Base-by-base conservation (phyloP, 2,888 invertebrate species). In the Didymodactylos carnosus region DNA sequence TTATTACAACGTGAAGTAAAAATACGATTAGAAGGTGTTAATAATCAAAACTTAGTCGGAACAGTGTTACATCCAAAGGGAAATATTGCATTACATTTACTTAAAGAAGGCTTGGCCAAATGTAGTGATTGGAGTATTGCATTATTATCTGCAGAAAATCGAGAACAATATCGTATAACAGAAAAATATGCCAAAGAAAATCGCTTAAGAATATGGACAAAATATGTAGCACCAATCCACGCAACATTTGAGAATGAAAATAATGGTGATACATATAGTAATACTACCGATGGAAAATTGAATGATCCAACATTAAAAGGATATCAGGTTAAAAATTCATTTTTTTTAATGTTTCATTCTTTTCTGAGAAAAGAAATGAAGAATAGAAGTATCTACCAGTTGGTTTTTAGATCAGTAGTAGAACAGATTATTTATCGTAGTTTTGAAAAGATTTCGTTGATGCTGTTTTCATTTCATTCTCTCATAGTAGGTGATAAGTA, bases 61-160 rank as follows among this genome's bases (percentile, higher is more conserved):
- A 91, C 92, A 40, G 89, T 98, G 78, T 80, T 93, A 70, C 94
- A 94, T 84, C 95, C 95, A 86, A 86, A 86, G 79, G 88, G 88
- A 39, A 94, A 94, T 82, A 97, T 99, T 80, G 94, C 97, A 0
- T 97, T 95, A 82, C 87, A 90, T 39, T 85, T 99, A 76, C 83
- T 95, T 77, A 87, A 87, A 74, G 91, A 93, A 83, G 97, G 97
- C 23, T 91, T 92, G 80, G 97, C 94, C 0, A 89, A 89, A 81
- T 95, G 95, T 80, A 91, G 92, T 27, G 92, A 93, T 82, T 92
- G 92, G 92, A 91, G 91, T 49, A 90, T 94, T 86, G 89, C 89
- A 13, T 88, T 89, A 76, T 89, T 91, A 81, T 87, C 89, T 53
- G 89, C 88, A 80, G 89, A 92, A 69, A 89, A 91, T 7, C 29